These are phyloP conservation scores for Ichneumoninae sp. DNA, from an alignment of 2,888 invertebrate species.

Conservation along the genomic window DNA sequence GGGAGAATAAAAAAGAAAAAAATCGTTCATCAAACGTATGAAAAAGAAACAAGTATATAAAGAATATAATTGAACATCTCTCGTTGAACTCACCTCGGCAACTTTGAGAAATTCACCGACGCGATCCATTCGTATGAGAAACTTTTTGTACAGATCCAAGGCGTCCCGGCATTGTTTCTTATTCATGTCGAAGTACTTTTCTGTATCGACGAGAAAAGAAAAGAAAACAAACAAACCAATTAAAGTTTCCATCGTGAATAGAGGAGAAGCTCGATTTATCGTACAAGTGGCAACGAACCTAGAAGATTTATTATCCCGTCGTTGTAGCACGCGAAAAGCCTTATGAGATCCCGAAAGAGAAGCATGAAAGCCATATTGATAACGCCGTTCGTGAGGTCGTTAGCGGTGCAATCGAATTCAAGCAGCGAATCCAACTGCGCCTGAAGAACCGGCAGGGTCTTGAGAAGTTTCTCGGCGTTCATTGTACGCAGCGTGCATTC, in stretches of 20 bases:
- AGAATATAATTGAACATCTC: neutral
- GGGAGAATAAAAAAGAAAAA: conserved; percentile 59
- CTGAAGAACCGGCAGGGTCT: conserved; percentile 98
- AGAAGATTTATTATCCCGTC: conserved; percentile 99
- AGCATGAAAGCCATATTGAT: conserved; percentile 99
- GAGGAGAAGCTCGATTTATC: neutral
- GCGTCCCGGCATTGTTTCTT: conserved; percentile 99
- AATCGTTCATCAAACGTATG: neutral
- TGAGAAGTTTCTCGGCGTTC: conserved; percentile 98
- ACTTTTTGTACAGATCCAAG: conserved; percentile 99
- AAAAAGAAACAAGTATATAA: neutral
- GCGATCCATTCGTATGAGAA: conserved; percentile 98
- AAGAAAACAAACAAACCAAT: neutral
- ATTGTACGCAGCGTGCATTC: conserved; percentile 98
- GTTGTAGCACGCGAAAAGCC: conserved; percentile 99
- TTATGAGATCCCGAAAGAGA: conserved; percentile 99
- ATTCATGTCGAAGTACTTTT: conserved; percentile 99
- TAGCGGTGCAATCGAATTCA: conserved; percentile 98
- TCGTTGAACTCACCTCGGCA: conserved; percentile 86
- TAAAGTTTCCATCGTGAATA: neutral
- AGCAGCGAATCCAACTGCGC: conserved; percentile 97
- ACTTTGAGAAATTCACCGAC: conserved; percentile 99
- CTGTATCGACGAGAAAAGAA: conserved; percentile 83
- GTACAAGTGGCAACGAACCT: conserved; percentile 84
- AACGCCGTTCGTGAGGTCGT: conserved; percentile 98